Evolutionary conservation across 2,888 invertebrate genomes (phyloP), one percentile per base, ranked within the genome.

Genomic region (Congeria kusceri): DNA sequence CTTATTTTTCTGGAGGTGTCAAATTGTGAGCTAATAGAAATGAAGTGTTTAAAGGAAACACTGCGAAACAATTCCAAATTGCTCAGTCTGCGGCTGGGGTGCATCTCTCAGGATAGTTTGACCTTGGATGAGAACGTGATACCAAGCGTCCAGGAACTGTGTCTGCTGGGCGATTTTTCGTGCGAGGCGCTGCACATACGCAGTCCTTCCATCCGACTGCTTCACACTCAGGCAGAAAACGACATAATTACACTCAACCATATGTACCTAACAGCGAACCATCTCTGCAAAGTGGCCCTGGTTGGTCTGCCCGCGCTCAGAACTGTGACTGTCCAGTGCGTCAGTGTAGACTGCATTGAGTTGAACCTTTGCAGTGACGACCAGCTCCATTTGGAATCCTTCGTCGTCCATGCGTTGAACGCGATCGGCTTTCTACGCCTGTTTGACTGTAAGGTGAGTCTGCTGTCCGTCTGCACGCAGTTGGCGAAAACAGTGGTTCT

Each of bases 291-390:
- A 63, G 83, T 90, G n/a, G 87, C 88, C 0, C 69, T 90, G 27
- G 83, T 87, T 1, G 88, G 88, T 0, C 84, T 88, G 75, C 90
- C 90, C 3, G 87, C 88, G 0, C 82, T 90, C 15, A 87, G 84
- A 63, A 88, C 88, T 0, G 79, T 90, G 77, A 88, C 88, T 0
- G 83, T 90, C n/a, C 87, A 90, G 75, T 90, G 90, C 62, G 88
- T 88, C 18, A 88, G 88, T 61, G 88, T 90, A 9, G 90, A 90
- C 75, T 80, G 84, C 23, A 89, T 90, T 49, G 88, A 90, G 62
- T 80, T 90, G 47, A 90, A 90, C 63, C 79, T 89, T 1, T 90
- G 89, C 64, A 90, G 90, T 61, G 89, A 89, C 67, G 90, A 89
- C 46, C 90, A 89, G 77, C 72, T 90, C 13, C 82, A 78, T 57